Conservation (phyloP, 2,797 vertebrate species). For the Acanthornis magna region DNA sequence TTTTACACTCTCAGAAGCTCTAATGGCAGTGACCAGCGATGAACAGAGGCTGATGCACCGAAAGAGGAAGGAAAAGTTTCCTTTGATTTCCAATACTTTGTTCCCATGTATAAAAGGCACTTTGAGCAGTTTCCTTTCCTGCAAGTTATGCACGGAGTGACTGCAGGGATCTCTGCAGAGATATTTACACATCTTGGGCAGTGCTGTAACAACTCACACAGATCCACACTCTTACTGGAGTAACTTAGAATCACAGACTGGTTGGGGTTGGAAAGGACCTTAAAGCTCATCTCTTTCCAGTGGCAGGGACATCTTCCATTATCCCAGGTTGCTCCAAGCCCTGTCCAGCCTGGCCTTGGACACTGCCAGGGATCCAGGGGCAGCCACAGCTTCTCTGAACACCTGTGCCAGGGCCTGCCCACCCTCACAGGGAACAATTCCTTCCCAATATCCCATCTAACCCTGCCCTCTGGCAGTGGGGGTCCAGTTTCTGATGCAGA, state of each 20-base stretch:
- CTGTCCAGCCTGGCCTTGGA: accelerated
- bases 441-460: accelerated
- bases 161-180: not conserved
- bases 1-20: not conserved
- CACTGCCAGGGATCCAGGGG: not conserved
- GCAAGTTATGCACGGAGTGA: accelerated
- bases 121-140: not conserved
- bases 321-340: accelerated
- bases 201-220: not conserved
- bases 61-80: not conserved
- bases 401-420: not conserved
- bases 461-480: not conserved
- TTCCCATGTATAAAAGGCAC: not conserved
- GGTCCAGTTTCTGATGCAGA: not conserved
- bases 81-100: constrained; percentile 9
- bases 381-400: not conserved
- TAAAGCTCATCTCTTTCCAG: not conserved
- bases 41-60: not conserved
- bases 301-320: not conserved
- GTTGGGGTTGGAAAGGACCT: not conserved
- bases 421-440: not conserved
- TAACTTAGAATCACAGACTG: not conserved
- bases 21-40: constrained; percentile 1
- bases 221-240: not conserved
- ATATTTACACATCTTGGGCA: not conserved